These are phyloP conservation scores for Rattus rattus DNA, from an alignment of 2,113 vertebrate species.

Conservation along the genomic window DNA sequence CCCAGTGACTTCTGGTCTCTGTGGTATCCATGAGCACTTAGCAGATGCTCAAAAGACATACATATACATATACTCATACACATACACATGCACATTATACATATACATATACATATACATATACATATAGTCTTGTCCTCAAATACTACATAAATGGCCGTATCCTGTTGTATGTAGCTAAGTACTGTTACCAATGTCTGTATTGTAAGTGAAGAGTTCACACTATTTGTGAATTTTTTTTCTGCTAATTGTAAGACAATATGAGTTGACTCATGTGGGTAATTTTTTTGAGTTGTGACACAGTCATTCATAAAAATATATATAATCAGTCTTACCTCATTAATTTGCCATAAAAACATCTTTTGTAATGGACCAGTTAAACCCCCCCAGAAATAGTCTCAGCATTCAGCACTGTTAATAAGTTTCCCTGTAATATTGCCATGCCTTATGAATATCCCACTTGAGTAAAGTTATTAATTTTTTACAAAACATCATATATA, in stretches of 20 bases:
- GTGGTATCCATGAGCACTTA: not conserved
- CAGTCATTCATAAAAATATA: not conserved
- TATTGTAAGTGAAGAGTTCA: not conserved
- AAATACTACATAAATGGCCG: not conserved
- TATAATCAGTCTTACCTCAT: slow-evolving; percentile 21
- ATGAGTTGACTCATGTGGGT: not conserved
- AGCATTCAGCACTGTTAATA: slow-evolving; percentile 53
- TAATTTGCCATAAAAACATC: not conserved
- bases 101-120: too few relatives aligned
- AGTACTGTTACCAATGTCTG: not conserved
- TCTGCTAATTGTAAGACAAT: slow-evolving; percentile 37
- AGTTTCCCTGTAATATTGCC: slow-evolving; percentile 41
- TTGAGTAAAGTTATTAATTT: slow-evolving; percentile 48
- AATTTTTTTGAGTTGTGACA: slow-evolving; percentile 43
- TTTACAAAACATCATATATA: not conserved
- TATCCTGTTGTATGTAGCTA: not conserved
- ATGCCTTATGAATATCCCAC: slow-evolving; percentile 40
- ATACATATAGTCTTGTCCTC: too few relatives aligned
- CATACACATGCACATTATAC: too few relatives aligned
- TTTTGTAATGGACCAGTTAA: not conserved
- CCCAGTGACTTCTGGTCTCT: not conserved
- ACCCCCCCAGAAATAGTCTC: slow-evolving; percentile 17
- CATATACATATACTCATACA: too few relatives aligned
- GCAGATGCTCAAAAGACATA: not conserved
- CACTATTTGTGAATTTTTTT: slow-evolving; percentile 34